Evolutionary conservation across 1,140 invertebrate genomes (phyloP).

Genomic region (Orussus abietinus): DNA sequence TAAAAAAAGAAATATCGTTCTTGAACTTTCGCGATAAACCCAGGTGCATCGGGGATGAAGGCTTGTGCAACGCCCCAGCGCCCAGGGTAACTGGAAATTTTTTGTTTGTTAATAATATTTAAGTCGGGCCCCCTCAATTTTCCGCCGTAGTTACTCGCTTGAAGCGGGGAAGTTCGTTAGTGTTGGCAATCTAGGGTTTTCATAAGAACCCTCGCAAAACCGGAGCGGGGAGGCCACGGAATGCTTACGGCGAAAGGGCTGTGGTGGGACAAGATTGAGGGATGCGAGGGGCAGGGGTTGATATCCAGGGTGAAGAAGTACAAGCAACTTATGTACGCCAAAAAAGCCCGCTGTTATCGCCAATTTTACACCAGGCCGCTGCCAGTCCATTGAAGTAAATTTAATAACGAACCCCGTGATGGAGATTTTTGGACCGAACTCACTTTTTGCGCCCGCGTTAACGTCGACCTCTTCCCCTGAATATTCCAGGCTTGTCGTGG

Average conservation of each 20-base stretch:
- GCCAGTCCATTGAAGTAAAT: neutral
- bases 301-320: conserved; percentile 11
- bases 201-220: conserved; percentile 29
- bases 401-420: neutral
- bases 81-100: too few relatives aligned
- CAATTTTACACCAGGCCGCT: neutral
- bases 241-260: neutral
- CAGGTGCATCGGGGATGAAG: too few relatives aligned
- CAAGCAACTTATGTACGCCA: conserved; percentile 19
- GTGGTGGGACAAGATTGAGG: neutral
- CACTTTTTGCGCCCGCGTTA: too few relatives aligned
- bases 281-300: neutral
- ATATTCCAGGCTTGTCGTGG: too few relatives aligned
- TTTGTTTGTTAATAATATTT: neutral
- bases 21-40: too few relatives aligned
- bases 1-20: too few relatives aligned
- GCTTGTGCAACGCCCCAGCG: too few relatives aligned
- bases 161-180: conserved; percentile 22
- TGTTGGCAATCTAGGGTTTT: conserved; percentile 18
- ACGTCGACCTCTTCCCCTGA: too few relatives aligned
- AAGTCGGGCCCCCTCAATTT: conserved; percentile 4
- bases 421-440: too few relatives aligned
- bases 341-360: conserved; percentile 28
- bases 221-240: conserved; percentile 4
- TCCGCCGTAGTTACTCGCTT: neutral